Evolutionary conservation across 2,888 invertebrate genomes (phyloP).

Genomic region (Microlaimidae sp.): DNA sequence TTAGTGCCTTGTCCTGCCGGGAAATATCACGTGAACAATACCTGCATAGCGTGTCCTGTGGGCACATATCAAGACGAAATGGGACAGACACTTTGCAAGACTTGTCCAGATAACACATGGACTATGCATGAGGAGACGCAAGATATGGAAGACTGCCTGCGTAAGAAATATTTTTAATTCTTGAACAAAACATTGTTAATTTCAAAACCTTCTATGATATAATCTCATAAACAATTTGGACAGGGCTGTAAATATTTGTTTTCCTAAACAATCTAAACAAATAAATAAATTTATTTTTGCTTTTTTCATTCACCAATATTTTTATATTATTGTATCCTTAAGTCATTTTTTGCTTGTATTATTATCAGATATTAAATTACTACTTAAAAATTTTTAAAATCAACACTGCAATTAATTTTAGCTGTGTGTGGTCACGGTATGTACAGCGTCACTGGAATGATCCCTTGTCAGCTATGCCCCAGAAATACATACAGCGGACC

Average conservation of each 20-base stretch:
- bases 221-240: too few relatives aligned
- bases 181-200: background rate
- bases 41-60: conserved; percentile 68
- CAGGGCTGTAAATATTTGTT: too few relatives aligned
- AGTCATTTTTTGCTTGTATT: too few relatives aligned
- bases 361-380: too few relatives aligned
- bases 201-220: too few relatives aligned
- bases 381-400: too few relatives aligned
- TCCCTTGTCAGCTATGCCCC: conserved; percentile 83
- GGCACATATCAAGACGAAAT: conserved; percentile 54
- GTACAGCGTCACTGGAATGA: conserved; percentile 79
- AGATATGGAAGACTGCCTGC: conserved; percentile 20
- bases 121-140: conserved; percentile 60
- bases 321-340: too few relatives aligned
- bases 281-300: too few relatives aligned
- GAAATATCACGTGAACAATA: conserved; percentile 72
- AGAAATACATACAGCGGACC: conserved; percentile 56
- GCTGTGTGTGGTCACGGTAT: conserved; percentile 87
- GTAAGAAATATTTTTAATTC: conserved; percentile 17
- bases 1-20: conserved; percentile 89
- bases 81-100: conserved; percentile 64
- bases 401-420: too few relatives aligned
- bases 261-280: too few relatives aligned
- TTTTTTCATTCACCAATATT: too few relatives aligned
- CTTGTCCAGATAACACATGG: conserved; percentile 79